A percentile compares a stretch with the other conserved stretches of the same genome.
phyloP scores from a whole-genome alignment of 1,140 invertebrate species.

The Prorops nasuta region DNA sequence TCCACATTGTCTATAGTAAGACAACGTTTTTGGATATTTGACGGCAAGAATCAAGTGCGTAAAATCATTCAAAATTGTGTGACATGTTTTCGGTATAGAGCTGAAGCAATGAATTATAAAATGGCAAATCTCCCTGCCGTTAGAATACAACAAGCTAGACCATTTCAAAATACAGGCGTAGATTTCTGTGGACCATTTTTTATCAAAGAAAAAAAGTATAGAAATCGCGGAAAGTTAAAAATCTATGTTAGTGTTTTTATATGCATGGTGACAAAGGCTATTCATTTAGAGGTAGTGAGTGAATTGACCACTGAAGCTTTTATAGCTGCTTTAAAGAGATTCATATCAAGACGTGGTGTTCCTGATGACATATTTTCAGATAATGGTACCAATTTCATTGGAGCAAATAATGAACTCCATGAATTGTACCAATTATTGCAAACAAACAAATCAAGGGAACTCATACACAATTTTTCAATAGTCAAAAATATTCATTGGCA shows the following conservation, averaged over 20 bases:
- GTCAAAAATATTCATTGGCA: constrained; percentile 14
- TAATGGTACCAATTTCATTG: constrained; percentile 12
- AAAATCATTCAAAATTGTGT: neutral
- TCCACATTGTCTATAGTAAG: neutral
- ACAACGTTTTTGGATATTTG: neutral
- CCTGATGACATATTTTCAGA: constrained; percentile 4
- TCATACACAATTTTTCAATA: neutral
- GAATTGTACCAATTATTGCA: neutral
- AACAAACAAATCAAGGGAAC: neutral
- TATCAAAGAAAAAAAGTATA: neutral
- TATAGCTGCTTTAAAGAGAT: constrained; percentile 25
- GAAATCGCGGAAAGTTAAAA: neutral
- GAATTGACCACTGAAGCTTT: constrained; percentile 22
- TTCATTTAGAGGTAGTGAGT: constrained; percentile 12
- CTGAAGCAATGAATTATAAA: neutral
- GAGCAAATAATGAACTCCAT: constrained; percentile 3
- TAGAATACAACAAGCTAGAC: neutral
- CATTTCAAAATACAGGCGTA: neutral
- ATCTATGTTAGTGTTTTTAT: neutral
- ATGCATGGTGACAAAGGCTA: neutral
- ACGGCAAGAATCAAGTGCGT: neutral
- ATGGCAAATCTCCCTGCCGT: neutral
- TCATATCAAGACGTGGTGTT: constrained; percentile 27
- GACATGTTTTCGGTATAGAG: neutral
- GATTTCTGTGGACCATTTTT: neutral